These are phyloP conservation scores for Metellina segmentata DNA, from an alignment of 2,888 invertebrate genomes.

Conservation along the genomic window DNA sequence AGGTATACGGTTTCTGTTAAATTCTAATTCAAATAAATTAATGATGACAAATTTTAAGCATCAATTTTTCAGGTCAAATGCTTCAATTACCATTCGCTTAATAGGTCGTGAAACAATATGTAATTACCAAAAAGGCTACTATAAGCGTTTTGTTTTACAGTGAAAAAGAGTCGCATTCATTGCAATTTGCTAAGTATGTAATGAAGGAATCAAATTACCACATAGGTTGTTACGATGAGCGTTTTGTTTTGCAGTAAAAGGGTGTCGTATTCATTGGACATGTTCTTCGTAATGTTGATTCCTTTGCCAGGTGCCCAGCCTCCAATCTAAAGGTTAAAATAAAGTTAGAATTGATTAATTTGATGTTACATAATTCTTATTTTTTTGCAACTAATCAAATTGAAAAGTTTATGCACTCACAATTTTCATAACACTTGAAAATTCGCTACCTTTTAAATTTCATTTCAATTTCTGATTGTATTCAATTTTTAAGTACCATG, in stretches of 20 bases:
- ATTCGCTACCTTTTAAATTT: no score
- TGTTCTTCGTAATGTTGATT: slow-evolving; percentile 77
- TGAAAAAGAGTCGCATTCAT: slow-evolving; percentile 76
- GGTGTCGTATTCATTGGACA: slow-evolving; percentile 76
- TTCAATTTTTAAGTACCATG: no score
- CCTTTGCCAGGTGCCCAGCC: slow-evolving; percentile 77
- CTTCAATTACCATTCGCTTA: slow-evolving; percentile 55
- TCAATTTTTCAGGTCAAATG: background rate
- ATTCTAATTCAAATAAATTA: background rate
- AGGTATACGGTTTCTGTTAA: no score
- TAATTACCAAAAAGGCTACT: slow-evolving; percentile 82
- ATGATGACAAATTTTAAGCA: background rate
- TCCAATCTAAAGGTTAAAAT: slow-evolving; percentile 64
- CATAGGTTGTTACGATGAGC: slow-evolving; percentile 78
- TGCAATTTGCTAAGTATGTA: background rate
- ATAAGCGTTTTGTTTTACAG: slow-evolving; percentile 78
- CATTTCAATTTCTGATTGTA: no score
- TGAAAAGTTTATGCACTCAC: no score
- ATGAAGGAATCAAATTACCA: slow-evolving; percentile 82
- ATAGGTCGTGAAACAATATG: no score
- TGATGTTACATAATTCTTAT: no score
- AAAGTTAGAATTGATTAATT: no score
- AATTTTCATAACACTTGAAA: no score
- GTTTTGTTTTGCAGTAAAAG: slow-evolving; percentile 77
- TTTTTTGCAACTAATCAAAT: no score